Conservation (phyloP, 1,140 invertebrate species). For the Platyura marginata region DNA sequence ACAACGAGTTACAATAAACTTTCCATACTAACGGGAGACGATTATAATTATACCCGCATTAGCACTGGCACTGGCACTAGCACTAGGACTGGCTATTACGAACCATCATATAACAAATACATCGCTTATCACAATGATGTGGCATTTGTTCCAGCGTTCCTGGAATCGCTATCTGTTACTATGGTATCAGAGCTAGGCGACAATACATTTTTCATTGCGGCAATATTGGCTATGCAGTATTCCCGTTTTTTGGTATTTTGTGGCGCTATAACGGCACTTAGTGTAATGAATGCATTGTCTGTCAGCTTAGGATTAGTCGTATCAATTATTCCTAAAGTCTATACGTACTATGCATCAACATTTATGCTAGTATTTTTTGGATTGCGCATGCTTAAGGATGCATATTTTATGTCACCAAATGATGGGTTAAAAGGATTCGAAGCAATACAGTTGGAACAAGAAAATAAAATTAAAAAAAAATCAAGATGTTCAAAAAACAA, state of each 20-base stretch:
- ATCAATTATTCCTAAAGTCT: not conserved
- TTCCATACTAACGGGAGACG: no score
- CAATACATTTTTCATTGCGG: constrained; percentile 99
- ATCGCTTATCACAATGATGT: no score
- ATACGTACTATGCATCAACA: not conserved
- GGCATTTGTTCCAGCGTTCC: constrained; percentile 84
- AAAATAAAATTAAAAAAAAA: constrained; percentile 55
- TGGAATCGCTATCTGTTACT: constrained; percentile 89
- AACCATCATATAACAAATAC: no score
- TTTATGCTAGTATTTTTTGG: constrained; percentile 89
- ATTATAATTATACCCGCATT: no score
- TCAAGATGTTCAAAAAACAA: no score
- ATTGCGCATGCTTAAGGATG: constrained; percentile 94
- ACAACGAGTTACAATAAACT: no score
- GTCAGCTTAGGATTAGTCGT: constrained; percentile 14
- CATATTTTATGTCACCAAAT: constrained; percentile 82
- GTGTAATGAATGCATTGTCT: constrained; percentile 88
- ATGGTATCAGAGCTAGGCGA: constrained; percentile 96
- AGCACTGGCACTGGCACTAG: no score
- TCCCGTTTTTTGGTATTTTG: constrained; percentile 78
- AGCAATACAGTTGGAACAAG: constrained; percentile 86
- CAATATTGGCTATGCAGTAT: constrained; percentile 98
- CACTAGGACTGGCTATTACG: no score
- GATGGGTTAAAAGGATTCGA: constrained; percentile 94
- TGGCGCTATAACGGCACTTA: constrained; percentile 82